Evolutionary conservation across 2,888 invertebrate species (phyloP), one percentile per base, ranked within the genome.

Genomic region (Dendrolimus houi): DNA sequence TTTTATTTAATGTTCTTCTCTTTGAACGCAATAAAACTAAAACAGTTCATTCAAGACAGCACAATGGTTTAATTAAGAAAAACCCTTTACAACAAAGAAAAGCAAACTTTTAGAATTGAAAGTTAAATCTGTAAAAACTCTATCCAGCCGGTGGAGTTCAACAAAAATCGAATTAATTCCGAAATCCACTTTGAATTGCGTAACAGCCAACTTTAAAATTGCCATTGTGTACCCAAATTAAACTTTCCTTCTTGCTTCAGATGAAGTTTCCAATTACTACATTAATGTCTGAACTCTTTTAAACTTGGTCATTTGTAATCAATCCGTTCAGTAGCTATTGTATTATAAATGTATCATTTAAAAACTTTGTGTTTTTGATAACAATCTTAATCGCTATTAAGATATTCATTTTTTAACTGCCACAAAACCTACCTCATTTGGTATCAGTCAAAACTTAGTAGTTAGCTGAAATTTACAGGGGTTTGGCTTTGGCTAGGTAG

Each of bases 101-200:
- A 75, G 75, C 70, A 66, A 59, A 57, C 64, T 66, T 66, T 67
- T 61, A 65, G 66, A 74, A 68, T 74, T 74, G 58, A 66, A 77
- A 75, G 71, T 72, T 71, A 70, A 77, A 75, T 74, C 70, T 68
- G 64, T 74, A 79, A 81, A 77, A 79, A 74, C 64, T 68, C 63
- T 54, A 64, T 47, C 47, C 12, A 47, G 53, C 52, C 29, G 29
- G 29, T 29, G 29, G n/a, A 83, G 76, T 84, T 82, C 67, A 69
- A 77, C 74, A 79, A 79, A 80, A 83, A 82, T 81, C 71, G 78
- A 83, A 84, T 85, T 82, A 85, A 83, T 81, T 81, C 75, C 65
- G 67, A 79, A 83, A 84, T 81, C 78, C 75, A 78, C 77, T 83
- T 81, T 75, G 77, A 79, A 81, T 79, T 77, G 72, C 70, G 74